These are phyloP conservation scores for Antitype chi DNA, from an alignment of 2,888 invertebrate species.

Conservation along the genomic window DNA sequence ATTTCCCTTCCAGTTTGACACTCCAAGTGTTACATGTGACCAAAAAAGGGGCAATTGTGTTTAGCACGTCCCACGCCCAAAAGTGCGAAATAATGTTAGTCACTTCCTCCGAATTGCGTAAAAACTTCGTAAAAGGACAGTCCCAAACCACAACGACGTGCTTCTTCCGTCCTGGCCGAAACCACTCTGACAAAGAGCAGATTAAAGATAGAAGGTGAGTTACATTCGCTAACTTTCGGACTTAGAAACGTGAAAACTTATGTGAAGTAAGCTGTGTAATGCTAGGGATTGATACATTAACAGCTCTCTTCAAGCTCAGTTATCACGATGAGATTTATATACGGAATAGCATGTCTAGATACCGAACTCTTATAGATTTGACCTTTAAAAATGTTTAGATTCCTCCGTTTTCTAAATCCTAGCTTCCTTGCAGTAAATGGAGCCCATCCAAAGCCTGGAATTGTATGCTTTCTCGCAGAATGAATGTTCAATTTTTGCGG, in stretches of 20 bases:
- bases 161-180: conserved; percentile 29
- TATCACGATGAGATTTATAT: neutral
- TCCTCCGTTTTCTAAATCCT: neutral
- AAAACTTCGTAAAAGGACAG: conserved; percentile 68
- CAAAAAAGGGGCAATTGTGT: conserved; percentile 63
- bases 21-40: conserved; percentile 48
- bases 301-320: neutral
- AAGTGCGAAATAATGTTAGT: conserved; percentile 74
- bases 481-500: neutral
- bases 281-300: too few relatives aligned
- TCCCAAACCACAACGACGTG: conserved; percentile 66
- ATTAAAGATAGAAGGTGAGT: conserved; percentile 39
- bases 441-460: neutral
- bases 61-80: conserved; percentile 64
- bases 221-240: neutral
- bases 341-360: neutral
- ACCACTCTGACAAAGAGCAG: conserved; percentile 18
- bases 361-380: neutral
- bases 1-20: conserved; percentile 32
- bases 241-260: too few relatives aligned
- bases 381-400: neutral
- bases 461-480: neutral
- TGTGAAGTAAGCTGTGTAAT: too few relatives aligned
- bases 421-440: neutral
- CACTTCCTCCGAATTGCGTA: conserved; percentile 66